A percentile compares a stretch with the other conserved stretches of the same genome.
phyloP scores from a whole-genome alignment of 2,113 vertebrate genomes.

The Psittacula cyanocephala region DNA sequence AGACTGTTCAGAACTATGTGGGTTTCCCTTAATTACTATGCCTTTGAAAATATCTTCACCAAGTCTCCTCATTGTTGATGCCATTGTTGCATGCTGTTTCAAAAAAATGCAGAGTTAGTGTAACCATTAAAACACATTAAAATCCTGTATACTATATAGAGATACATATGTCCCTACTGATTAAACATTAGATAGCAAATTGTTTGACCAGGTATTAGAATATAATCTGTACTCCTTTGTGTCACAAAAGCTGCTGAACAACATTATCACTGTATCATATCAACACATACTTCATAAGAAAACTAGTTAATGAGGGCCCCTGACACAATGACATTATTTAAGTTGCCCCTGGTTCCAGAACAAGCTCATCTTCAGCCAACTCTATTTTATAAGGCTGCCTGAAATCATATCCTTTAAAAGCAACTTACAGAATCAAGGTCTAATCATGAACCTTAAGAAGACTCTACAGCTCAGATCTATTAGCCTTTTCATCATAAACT shows the following conservation, averaged over 20 bases:
- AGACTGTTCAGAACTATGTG: conserved; percentile 33
- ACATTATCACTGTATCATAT: accelerated
- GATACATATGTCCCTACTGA: background rate
- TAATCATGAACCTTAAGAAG: background rate
- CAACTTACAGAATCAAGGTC: background rate
- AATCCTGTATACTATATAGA: background rate
- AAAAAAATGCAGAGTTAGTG: background rate
- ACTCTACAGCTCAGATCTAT: background rate
- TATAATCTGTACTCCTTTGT: background rate
- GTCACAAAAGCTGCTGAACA: background rate
- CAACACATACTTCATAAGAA: background rate
- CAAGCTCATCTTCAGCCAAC: background rate
- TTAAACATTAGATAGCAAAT: background rate
- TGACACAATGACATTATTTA: background rate
- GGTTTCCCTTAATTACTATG: conserved; percentile 44
- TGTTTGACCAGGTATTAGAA: background rate
- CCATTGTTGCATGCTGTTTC: conserved; percentile 74
- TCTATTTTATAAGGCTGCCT: background rate
- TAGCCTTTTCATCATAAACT: background rate
- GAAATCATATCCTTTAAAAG: background rate
- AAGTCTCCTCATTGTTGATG: conserved; percentile 83
- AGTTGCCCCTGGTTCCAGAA: background rate
- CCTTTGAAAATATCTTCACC: conserved; percentile 85
- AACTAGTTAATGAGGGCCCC: background rate
- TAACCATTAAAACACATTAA: background rate